These are phyloP conservation scores for Anomalospiza imberbis DNA, from an alignment of 2,797 vertebrate genomes.

Conservation along the genomic window DNA sequence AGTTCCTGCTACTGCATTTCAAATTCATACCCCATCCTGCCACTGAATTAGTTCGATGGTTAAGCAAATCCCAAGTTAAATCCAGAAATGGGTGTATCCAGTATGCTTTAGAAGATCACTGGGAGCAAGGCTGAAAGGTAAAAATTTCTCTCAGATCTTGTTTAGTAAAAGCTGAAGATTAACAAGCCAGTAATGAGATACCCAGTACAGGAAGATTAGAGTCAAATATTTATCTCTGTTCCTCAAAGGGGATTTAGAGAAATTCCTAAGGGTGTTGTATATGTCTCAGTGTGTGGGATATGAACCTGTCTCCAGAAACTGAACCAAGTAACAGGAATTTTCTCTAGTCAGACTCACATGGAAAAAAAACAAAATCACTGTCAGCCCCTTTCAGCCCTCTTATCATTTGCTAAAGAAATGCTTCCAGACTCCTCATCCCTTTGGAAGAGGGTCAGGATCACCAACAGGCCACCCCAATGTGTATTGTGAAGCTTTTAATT, in stretches of 20 bases:
- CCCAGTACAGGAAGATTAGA: neutral
- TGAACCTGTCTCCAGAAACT: neutral
- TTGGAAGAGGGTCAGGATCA: neutral
- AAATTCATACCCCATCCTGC: neutral
- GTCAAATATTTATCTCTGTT: neutral
- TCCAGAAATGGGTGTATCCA: neutral
- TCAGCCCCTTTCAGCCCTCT: neutral
- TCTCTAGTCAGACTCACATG: neutral
- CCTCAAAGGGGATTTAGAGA: neutral
- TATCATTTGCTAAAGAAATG: neutral
- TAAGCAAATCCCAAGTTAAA: neutral
- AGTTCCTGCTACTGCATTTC: neutral
- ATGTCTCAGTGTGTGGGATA: neutral
- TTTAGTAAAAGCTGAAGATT: conserved; percentile 1
- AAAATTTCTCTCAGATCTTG: neutral
- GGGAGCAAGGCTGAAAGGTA: neutral
- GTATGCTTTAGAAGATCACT: neutral
- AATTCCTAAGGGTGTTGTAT: neutral
- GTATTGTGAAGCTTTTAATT: neutral
- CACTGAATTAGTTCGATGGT: neutral
- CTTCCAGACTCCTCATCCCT: neutral
- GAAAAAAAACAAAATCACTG: neutral
- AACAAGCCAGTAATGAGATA: neutral
- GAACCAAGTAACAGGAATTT: neutral
- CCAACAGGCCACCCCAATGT: neutral